Conservation (phyloP, 2,113 vertebrate genomes). For the Tragelaphus buxtoni region DNA sequence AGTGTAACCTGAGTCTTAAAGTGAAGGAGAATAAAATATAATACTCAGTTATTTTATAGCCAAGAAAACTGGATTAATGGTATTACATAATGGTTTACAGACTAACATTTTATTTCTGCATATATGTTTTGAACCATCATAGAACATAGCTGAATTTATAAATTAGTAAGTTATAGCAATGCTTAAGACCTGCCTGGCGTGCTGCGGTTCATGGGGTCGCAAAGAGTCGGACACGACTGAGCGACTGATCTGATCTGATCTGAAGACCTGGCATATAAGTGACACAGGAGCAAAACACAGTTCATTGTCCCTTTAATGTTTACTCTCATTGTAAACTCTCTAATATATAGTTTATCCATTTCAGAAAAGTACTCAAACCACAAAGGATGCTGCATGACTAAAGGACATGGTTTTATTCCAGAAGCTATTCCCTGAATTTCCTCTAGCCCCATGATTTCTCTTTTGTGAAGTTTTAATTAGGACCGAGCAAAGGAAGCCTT, state of each 20-base stretch:
- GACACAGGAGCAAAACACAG: neutral
- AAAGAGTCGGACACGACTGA: too few relatives aligned
- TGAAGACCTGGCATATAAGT: neutral
- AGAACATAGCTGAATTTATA: neutral
- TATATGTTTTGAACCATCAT: neutral
- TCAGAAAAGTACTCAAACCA: neutral
- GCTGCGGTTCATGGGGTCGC: too few relatives aligned
- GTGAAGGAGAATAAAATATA: neutral
- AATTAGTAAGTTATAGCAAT: neutral
- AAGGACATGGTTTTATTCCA: neutral
- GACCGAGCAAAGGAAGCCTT: neutral
- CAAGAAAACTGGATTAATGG: neutral
- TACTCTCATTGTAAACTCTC: neutral
- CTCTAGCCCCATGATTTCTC: rapidly evolving
- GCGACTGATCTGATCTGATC: too few relatives aligned
- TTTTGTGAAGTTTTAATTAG: neutral
- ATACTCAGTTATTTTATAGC: neutral
- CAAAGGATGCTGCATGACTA: neutral
- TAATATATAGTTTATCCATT: neutral
- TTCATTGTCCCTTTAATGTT: neutral
- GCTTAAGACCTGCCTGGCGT: neutral
- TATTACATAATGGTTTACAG: neutral
- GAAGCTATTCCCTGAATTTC: too few relatives aligned
- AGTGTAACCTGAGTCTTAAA: neutral
- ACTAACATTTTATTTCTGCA: neutral